These are phyloP conservation scores for Cenopis cana DNA, from an alignment of 2,888 invertebrate species.

Conservation along the genomic window DNA sequence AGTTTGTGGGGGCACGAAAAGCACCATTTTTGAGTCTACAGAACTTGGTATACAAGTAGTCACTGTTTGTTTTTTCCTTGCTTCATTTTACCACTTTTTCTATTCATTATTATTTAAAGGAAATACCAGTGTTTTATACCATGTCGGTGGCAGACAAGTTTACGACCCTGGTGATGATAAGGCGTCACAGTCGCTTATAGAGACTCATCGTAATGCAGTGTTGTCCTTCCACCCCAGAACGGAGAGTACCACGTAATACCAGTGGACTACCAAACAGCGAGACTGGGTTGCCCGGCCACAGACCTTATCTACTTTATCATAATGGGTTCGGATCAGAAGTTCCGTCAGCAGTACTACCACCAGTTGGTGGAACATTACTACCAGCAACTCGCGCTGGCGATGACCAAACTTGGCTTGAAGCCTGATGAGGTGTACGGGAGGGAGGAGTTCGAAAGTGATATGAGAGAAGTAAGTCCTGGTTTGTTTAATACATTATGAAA, in stretches of 20 bases:
- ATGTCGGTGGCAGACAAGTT: too few species aligned
- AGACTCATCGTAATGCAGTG: background rate
- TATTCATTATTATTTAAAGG: too few species aligned
- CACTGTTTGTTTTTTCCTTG: too few species aligned
- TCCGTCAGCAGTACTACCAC: conserved; percentile 47
- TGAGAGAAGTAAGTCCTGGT: conserved; percentile 25
- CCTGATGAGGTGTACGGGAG: conserved; percentile 40
- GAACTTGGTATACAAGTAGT: too few species aligned
- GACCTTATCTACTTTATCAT: conserved; percentile 36
- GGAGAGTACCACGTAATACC: conserved; percentile 15
- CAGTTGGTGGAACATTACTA: conserved; percentile 55
- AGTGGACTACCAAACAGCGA: conserved; percentile 29
- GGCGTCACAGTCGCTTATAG: background rate
- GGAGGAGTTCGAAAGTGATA: conserved; percentile 31
- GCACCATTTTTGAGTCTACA: too few species aligned
- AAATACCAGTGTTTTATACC: too few species aligned
- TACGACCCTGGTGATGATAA: too few species aligned
- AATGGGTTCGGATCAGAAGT: conserved; percentile 17
- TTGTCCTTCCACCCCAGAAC: background rate
- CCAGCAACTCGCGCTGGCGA: conserved; percentile 39
- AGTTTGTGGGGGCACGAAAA: too few species aligned
- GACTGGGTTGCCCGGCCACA: conserved; percentile 3
- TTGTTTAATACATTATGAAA: background rate
- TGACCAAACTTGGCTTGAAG: conserved; percentile 41
- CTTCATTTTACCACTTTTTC: too few species aligned